Evolutionary conservation across 2,888 invertebrate genomes (phyloP).

Genomic region (Acronicta alni): DNA sequence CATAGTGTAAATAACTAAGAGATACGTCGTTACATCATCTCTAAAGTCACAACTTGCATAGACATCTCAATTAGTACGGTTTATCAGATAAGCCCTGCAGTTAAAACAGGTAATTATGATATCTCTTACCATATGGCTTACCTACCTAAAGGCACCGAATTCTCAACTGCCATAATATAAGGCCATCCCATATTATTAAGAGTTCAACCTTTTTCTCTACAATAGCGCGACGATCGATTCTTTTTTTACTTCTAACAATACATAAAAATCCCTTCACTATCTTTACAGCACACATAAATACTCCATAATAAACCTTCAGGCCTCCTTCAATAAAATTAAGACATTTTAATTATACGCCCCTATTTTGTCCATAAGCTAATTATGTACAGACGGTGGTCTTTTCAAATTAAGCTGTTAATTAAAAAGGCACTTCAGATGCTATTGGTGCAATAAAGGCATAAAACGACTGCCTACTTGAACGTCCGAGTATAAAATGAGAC

Average conservation of each 20-base stretch:
- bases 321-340: constrained; percentile 85
- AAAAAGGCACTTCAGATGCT: constrained; percentile 76
- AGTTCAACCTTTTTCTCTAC: constrained; percentile 13
- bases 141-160: background rate
- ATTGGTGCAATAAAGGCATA: constrained; percentile 82
- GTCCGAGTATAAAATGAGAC: constrained; percentile 68
- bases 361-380: constrained; percentile 82
- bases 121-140: background rate
- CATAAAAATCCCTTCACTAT: constrained; percentile 52
- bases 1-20: background rate
- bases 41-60: background rate
- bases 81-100: constrained; percentile 19
- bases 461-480: constrained; percentile 84
- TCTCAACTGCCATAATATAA: constrained; percentile 13
- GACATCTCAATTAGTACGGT: constrained; percentile 24
- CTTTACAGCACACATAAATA: constrained; percentile 76
- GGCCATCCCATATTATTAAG: background rate
- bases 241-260: constrained; percentile 25
- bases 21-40: background rate
- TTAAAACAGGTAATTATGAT: constrained; percentile 7
- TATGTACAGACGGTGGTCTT: constrained; percentile 80
- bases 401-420: constrained; percentile 87
- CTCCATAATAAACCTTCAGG: constrained; percentile 73
- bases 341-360: constrained; percentile 87
- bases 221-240: constrained; percentile 22